Evolutionary conservation across 2,113 vertebrate genomes (phyloP), one percentile per base, ranked within the genome.

Genomic region (Macrotis lagotis): DNA sequence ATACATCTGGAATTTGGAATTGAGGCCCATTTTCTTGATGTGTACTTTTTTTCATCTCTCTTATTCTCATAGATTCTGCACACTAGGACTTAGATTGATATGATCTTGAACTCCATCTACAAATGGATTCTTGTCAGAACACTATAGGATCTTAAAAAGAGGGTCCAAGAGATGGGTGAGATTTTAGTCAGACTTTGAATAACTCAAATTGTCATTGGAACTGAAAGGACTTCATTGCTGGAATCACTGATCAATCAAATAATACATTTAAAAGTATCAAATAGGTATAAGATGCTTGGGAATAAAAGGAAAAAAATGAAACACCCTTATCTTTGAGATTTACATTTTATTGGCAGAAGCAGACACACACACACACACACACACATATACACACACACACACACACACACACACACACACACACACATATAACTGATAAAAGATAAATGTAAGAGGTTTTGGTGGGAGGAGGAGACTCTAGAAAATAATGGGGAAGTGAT

Each of bases 41-140:
- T 95, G 95, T 92, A 89, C 44, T 50, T 95, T 93, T 93, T 93
- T 96, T 95, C 83, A n/a, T 90, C 90, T 95, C 93, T 95, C 52
- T 66, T 92, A 93, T 93, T 95, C 88, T 44, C 51, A 91, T 89
- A 94, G 92, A 83, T 93, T n/a, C 48, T 66, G 83, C 93, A 93
- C 89, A 47, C 51, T 83, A 94, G 89, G 90, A 94, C 94, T 94
- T 93, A 95, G 92, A 96, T 50, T 90, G 52, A 91, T 28, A 50
- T 92, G 50, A 95, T 66, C 88, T 51, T 93, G 59, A 59, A 5
- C 10, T 48, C 95, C 48, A 22, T 90, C 59, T 94, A 10, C 31
- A 50, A 1, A 89, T 94, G 16, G 12, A 22, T 26, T 14, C 16
- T 92, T 16, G 19, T 2, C 19, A 83, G 37, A 44, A 0, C 66